Evolutionary conservation across 2,113 vertebrate species (phyloP).

Genomic region (Hassar affinis): DNA sequence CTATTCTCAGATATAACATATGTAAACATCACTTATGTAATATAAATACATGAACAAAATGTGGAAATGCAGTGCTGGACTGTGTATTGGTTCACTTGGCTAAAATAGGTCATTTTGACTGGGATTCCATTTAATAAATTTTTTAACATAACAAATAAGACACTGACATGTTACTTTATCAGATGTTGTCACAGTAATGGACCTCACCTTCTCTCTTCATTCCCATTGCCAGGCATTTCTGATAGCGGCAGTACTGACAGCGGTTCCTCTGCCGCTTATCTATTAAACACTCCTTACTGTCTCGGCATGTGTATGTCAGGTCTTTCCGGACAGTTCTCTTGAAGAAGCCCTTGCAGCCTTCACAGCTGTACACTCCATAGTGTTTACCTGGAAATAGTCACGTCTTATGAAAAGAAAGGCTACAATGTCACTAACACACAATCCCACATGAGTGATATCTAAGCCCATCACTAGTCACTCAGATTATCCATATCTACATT

Average conservation of each 20-base stretch:
- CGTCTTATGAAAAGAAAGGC: neutral
- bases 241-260: slow-evolving; percentile 82
- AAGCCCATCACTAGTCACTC: neutral
- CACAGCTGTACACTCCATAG: slow-evolving; percentile 82
- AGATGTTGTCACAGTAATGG: neutral
- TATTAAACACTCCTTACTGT: slow-evolving; percentile 78
- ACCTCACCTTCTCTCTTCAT: slow-evolving; percentile 82
- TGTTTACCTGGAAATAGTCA: slow-evolving; percentile 72
- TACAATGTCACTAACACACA: neutral
- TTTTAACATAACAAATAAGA: neutral
- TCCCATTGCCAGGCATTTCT: slow-evolving; percentile 81
- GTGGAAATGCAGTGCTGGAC: neutral
- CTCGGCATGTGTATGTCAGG: slow-evolving; percentile 79
- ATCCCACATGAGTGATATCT: neutral
- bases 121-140: neutral
- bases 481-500: neutral
- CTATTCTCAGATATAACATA: no score
- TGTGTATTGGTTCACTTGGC: neutral
- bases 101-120: neutral
- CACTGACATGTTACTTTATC: neutral
- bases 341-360: slow-evolving; percentile 81
- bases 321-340: slow-evolving; percentile 81
- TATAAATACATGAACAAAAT: neutral
- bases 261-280: slow-evolving; percentile 82
- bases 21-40: neutral